Conservation (phyloP, 2,113 vertebrate genomes). For the Gorsachius goisagi region DNA sequence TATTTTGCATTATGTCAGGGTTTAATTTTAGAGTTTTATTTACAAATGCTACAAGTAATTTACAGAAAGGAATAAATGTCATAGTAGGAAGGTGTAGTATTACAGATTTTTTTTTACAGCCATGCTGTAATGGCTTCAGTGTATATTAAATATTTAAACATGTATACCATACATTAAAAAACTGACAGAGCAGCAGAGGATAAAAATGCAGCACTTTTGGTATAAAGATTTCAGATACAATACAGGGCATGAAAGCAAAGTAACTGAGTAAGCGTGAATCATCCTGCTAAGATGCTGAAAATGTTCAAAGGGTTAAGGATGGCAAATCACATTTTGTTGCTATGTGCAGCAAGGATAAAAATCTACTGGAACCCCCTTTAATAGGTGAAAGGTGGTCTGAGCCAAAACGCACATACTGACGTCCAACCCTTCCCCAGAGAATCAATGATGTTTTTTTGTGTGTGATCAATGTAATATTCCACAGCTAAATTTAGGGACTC, state of each 20-base stretch:
- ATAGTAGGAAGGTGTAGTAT: neutral
- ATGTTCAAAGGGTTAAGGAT: constrained; percentile 72
- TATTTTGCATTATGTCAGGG: neutral
- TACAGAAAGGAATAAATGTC: neutral
- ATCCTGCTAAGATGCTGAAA: neutral
- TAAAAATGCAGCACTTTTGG: neutral
- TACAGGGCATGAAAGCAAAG: neutral
- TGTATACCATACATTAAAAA: neutral
- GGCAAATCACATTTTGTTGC: constrained; percentile 70
- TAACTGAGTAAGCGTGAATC: constrained; percentile 9
- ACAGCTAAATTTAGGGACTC: constrained; percentile 79
- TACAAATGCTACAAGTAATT: neutral
- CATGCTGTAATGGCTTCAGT: neutral
- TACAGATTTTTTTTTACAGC: neutral
- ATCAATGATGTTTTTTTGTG: constrained; percentile 66
- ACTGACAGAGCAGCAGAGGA: neutral
- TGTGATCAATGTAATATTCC: constrained; percentile 79
- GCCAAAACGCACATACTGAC: constrained; percentile 67
- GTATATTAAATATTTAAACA: constrained; percentile 21
- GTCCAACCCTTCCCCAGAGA: constrained; percentile 73
- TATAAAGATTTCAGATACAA: neutral
- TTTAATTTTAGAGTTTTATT: neutral
- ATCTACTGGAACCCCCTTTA: constrained; percentile 67
- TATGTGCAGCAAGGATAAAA: constrained; percentile 65
- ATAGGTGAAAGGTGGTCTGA: constrained; percentile 74